Percentiles rank a stretch among this genome's conserved stretches.
Conservation (phyloP, 2,888 invertebrate genomes). For the Dromius quadrimaculatus region DNA sequence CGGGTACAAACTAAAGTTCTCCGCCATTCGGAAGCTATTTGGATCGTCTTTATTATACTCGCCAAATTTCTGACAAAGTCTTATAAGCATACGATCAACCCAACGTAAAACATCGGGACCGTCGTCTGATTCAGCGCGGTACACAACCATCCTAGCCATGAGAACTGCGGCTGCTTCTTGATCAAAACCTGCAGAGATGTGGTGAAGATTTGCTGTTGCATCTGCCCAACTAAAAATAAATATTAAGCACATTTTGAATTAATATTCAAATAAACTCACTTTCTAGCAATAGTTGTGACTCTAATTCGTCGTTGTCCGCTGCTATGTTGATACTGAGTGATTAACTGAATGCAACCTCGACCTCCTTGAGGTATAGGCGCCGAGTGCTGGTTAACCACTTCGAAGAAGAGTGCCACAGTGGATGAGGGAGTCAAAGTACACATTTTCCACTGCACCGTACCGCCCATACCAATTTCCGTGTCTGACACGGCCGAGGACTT, state of each 20-base stretch:
- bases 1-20: slow-evolving; percentile 98
- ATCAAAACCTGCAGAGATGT: slow-evolving; percentile 95
- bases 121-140: slow-evolving; percentile 94
- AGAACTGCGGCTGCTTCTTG: slow-evolving; percentile 98
- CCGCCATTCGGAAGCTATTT: slow-evolving; percentile 93
- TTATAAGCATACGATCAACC: slow-evolving; percentile 97
- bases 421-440: slow-evolving; percentile 93
- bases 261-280: slow-evolving; percentile 70
- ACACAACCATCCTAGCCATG: slow-evolving; percentile 97
- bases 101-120: slow-evolving; percentile 98
- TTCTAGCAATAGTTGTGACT: slow-evolving; percentile 97
- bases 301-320: slow-evolving; percentile 94
- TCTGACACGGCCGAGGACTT: slow-evolving; percentile 95
- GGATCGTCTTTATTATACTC: slow-evolving; percentile 98
- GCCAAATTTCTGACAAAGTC: slow-evolving; percentile 99
- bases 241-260: too few relatives aligned
- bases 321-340: slow-evolving; percentile 97
- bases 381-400: slow-evolving; percentile 95
- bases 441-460: slow-evolving; percentile 98
- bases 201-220: slow-evolving; percentile 87
- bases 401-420: slow-evolving; percentile 95
- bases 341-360: slow-evolving; percentile 96
- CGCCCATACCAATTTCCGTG: slow-evolving; percentile 97
- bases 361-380: slow-evolving; percentile 96
- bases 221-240: slow-evolving; percentile 87